Percentiles rank a stretch among this genome's conserved stretches.
These are phyloP conservation scores for Euthynnus affinis DNA, from an alignment of 2,797 vertebrate species.

Conservation along the genomic window DNA sequence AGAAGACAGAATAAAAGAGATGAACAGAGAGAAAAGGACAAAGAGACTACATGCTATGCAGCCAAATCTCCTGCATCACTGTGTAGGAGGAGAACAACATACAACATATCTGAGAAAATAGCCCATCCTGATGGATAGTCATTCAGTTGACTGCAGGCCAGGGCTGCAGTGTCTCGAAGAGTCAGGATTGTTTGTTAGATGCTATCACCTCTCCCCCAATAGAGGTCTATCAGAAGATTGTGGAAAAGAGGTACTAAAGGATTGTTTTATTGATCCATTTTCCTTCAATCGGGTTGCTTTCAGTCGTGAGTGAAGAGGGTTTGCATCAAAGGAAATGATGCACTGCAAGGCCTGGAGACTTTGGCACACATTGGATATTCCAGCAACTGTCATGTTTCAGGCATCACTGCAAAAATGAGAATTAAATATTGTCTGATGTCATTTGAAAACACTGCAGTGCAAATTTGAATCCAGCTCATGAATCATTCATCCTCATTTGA, in stretches of 20 bases:
- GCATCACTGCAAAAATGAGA: background rate
- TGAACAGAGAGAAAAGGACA: constrained; percentile 19
- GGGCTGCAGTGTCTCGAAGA: constrained; percentile 29
- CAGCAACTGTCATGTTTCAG: background rate
- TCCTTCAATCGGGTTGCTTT: constrained; percentile 35
- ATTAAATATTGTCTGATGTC: background rate
- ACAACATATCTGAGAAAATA: constrained; percentile 46
- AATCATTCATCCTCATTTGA: background rate
- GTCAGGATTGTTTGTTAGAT: constrained; percentile 38
- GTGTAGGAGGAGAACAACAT: constrained; percentile 33
- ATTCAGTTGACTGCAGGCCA: constrained; percentile 46
- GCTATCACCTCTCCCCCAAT: constrained; percentile 37
- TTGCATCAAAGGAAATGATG: constrained; percentile 11
- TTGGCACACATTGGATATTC: constrained; percentile 10
- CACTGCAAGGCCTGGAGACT: background rate
- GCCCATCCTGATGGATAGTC: constrained; percentile 47
- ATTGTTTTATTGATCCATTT: constrained; percentile 50
- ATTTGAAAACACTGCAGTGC: background rate
- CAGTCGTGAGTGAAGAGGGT: background rate
- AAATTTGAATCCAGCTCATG: background rate
- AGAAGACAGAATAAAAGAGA: constrained; percentile 23
- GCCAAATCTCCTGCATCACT: constrained; percentile 19
- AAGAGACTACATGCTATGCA: constrained; percentile 3
- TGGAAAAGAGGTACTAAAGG: constrained; percentile 23
- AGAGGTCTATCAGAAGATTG: constrained; percentile 18